A percentile compares a stretch with the other conserved stretches of the same genome.
phyloP scores from a whole-genome alignment of 2,797 vertebrate species.

The Oreonectes daqikongensis region DNA sequence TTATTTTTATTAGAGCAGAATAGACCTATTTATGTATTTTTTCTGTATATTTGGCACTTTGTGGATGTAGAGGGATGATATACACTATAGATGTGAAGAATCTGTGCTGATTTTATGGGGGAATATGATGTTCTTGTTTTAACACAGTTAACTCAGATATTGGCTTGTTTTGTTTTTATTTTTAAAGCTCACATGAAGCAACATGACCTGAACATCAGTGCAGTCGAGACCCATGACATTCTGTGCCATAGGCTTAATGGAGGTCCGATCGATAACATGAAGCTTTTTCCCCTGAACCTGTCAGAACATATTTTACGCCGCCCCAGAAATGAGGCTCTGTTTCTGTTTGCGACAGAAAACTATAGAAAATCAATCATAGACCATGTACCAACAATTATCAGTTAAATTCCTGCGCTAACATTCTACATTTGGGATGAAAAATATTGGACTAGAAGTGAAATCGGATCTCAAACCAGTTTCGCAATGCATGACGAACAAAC shows the following conservation, averaged over 20 bases:
- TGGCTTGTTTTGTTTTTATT: slow-evolving; percentile 1
- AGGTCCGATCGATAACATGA: slow-evolving; percentile 70
- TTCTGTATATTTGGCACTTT: neutral
- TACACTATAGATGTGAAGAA: too few species aligned
- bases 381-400: neutral
- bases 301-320: neutral
- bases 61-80: slow-evolving; percentile 47
- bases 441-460: neutral
- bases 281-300: slow-evolving; percentile 15
- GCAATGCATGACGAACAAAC: neutral
- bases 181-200: slow-evolving; percentile 7
- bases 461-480: neutral
- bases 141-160: slow-evolving; percentile 8
- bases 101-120: too few species aligned
- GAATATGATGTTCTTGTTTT: slow-evolving; percentile 36
- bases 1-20: too few species aligned
- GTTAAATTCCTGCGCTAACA: neutral
- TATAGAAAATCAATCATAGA: slow-evolving; percentile 14
- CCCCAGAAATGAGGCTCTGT: neutral
- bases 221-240: slow-evolving; percentile 64
- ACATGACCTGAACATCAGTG: slow-evolving; percentile 26
- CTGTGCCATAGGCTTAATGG: slow-evolving; percentile 69
- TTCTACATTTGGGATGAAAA: neutral
- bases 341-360: neutral
- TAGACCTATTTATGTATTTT: too few species aligned